These are phyloP conservation scores for Pipistrellus kuhlii DNA, from an alignment of 2,797 vertebrate genomes.

Conservation along the genomic window DNA sequence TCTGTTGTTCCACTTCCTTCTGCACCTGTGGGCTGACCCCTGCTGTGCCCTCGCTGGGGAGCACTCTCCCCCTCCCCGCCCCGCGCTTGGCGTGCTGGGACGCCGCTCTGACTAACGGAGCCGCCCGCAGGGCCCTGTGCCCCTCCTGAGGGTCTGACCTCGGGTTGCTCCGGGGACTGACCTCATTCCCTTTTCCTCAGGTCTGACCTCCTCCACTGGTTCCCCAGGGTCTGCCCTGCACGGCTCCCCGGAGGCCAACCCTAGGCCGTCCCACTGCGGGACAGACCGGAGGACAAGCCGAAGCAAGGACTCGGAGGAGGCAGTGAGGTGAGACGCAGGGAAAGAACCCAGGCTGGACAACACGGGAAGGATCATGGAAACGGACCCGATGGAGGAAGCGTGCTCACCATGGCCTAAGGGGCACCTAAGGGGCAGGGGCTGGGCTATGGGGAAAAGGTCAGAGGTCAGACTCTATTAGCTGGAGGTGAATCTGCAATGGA, in stretches of 20 bases:
- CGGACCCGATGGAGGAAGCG: background rate
- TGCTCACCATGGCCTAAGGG: accelerated
- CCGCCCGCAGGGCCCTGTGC: no score
- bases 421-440: no score
- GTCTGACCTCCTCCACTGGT: no score
- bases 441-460: background rate
- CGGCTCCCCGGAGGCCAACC: background rate
- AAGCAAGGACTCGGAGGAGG: background rate
- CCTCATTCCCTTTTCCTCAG: background rate
- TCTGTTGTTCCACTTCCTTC: background rate
- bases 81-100: no score
- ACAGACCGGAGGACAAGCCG: background rate
- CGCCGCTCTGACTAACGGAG: background rate
- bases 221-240: background rate
- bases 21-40: no score
- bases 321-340: background rate
- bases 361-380: background rate
- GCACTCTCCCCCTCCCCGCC: no score
- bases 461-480: background rate
- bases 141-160: background rate
- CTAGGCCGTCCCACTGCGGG: background rate
- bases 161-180: no score
- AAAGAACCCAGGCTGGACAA: background rate
- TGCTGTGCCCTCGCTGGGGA: background rate
- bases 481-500: background rate